Percentiles rank a stretch among this genome's conserved stretches.
Conservation (phyloP, 2,113 vertebrate species). For the Meleagris gallopavo region DNA sequence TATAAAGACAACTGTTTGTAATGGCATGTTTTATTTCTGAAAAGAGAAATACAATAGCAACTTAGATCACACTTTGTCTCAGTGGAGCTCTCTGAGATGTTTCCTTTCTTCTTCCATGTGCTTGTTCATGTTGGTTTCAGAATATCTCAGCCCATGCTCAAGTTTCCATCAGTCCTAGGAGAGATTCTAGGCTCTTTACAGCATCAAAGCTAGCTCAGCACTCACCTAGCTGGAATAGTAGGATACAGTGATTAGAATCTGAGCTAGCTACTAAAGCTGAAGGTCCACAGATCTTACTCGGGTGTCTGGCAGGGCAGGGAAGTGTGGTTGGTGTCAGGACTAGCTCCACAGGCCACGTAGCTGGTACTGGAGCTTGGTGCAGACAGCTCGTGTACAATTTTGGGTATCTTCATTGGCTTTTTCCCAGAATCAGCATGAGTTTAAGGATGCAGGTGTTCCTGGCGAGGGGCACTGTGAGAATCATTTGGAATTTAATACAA, state of each 20-base stretch:
- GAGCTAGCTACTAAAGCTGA: neutral
- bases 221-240: neutral
- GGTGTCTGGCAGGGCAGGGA: neutral
- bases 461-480: rapidly evolving
- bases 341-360: neutral
- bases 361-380: neutral
- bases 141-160: neutral
- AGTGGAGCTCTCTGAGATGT: neutral
- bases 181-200: neutral
- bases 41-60: neutral
- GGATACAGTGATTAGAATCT: neutral
- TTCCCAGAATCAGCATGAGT: neutral
- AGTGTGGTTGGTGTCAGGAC: neutral
- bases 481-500: neutral
- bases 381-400: neutral
- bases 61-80: neutral
- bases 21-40: neutral
- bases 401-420: neutral
- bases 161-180: neutral
- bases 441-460: neutral
- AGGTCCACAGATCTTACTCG: neutral
- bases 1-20: neutral
- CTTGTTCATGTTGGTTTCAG: neutral
- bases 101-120: neutral
- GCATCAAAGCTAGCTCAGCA: neutral